These are phyloP conservation scores for Percina caprodes DNA, from an alignment of 2,113 vertebrate species.

Conservation along the genomic window DNA sequence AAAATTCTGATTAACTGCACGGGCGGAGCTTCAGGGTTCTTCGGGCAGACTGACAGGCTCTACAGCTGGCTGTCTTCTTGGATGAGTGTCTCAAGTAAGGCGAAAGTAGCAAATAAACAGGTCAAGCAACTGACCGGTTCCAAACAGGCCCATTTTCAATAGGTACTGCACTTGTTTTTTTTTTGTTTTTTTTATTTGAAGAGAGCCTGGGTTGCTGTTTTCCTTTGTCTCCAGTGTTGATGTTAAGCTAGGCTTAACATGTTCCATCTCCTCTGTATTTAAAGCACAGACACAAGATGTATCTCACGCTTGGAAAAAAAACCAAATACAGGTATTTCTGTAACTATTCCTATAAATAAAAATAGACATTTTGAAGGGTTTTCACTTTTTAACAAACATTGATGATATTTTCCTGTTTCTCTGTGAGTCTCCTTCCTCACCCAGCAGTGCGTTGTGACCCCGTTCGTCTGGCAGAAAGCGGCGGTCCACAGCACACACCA, in stretches of 20 bases:
- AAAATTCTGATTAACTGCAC: too few relatives aligned
- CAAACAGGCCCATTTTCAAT: too few relatives aligned
- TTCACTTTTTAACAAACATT: constrained; percentile 1
- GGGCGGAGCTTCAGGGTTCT: too few relatives aligned
- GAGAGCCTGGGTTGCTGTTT: background rate
- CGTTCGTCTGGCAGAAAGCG: constrained; percentile 95
- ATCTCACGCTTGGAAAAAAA: background rate
- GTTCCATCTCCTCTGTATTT: background rate
- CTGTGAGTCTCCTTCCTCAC: constrained; percentile 80
- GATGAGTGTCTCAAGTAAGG: too few relatives aligned
- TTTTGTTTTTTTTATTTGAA: background rate
- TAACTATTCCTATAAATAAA: background rate
- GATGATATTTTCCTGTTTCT: background rate
- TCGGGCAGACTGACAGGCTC: too few relatives aligned
- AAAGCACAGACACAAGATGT: background rate
- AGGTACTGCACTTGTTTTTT: too few relatives aligned
- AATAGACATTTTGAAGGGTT: background rate
- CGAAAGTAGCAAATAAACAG: too few relatives aligned
- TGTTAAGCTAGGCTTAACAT: background rate
- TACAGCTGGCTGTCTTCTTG: too few relatives aligned
- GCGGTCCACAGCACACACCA: constrained; percentile 95
- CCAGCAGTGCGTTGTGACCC: constrained; percentile 92
- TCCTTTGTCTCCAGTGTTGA: background rate
- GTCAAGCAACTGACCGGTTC: too few relatives aligned
- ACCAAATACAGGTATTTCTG: background rate